Percentiles rank a stretch among this genome's conserved stretches.
Evolutionary conservation across 2,888 invertebrate species (phyloP).

Genomic region (Drosophila kanekoi): DNA sequence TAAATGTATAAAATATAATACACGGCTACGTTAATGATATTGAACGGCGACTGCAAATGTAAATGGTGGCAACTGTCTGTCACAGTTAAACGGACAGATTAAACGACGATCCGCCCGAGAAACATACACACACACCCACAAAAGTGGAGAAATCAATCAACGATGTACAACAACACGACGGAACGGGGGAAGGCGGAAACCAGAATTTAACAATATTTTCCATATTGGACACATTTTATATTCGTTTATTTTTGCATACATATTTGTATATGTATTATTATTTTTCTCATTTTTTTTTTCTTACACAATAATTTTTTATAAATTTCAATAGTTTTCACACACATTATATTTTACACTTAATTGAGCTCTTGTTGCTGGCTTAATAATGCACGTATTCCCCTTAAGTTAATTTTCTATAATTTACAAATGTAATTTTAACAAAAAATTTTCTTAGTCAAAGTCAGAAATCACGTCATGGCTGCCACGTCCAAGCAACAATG

Average conservation of each 20-base stretch:
- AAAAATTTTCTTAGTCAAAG: slow-evolving; percentile 78
- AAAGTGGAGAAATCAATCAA: slow-evolving; percentile 79
- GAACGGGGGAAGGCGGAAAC: slow-evolving; percentile 55
- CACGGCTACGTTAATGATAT: slow-evolving; percentile 62
- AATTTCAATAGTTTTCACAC: slow-evolving; percentile 67
- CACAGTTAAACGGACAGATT: slow-evolving; percentile 41
- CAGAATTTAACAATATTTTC: slow-evolving; percentile 59
- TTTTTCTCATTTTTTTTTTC: slow-evolving; percentile 54
- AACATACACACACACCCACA: slow-evolving; percentile 30
- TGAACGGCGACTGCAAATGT: slow-evolving; percentile 52
- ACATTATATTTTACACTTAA: slow-evolving; percentile 67
- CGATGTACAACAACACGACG: slow-evolving; percentile 42
- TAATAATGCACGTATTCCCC: slow-evolving; percentile 76
- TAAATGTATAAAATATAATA: slow-evolving; percentile 50
- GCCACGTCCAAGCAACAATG: slow-evolving; percentile 85
- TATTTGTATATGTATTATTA: slow-evolving; percentile 40
- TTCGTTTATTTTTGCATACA: slow-evolving; percentile 41
- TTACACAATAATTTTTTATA: slow-evolving; percentile 71
- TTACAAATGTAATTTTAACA: slow-evolving; percentile 78
- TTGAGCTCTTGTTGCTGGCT: slow-evolving; percentile 64
- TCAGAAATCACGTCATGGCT: slow-evolving; percentile 85
- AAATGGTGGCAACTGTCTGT: slow-evolving; percentile 51
- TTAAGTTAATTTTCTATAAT: slow-evolving; percentile 72
- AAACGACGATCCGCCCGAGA: slow-evolving; percentile 50
- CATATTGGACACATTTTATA: slow-evolving; percentile 55